These are phyloP conservation scores for Regulus satrapa DNA, from an alignment of 2,113 vertebrate species.

Conservation along the genomic window DNA sequence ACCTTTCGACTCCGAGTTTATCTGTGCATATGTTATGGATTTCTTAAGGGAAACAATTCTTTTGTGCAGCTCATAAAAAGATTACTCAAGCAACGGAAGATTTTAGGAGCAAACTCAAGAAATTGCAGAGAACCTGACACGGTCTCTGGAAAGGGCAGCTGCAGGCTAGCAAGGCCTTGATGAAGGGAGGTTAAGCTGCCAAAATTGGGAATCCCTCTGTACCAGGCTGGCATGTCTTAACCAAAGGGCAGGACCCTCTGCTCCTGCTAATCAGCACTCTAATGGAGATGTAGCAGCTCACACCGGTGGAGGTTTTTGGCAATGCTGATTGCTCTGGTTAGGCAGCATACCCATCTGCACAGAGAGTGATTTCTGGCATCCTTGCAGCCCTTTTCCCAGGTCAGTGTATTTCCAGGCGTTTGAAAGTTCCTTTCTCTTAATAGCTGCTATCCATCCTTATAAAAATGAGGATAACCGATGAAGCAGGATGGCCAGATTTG, in stretches of 20 bases:
- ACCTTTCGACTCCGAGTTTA: conserved; percentile 4
- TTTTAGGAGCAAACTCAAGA: not conserved
- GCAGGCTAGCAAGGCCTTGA: not conserved
- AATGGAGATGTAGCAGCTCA: not conserved
- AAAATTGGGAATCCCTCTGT: not conserved
- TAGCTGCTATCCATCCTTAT: conserved; percentile 3
- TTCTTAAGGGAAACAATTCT: conserved; percentile 15
- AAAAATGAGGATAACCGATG: not conserved
- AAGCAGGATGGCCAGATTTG: not conserved
- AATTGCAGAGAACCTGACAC: not conserved
- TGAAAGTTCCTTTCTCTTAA: not conserved
- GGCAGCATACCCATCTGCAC: not conserved
- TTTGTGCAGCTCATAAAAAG: not conserved
- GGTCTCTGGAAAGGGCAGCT: not conserved
- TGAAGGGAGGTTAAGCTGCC: not conserved
- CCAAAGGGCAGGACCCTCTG: not conserved
- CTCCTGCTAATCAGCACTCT: not conserved
- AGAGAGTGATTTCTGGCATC: not conserved
- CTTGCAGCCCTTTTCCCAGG: not conserved
- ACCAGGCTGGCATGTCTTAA: not conserved
- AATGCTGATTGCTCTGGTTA: not conserved
- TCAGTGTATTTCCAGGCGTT: not conserved
- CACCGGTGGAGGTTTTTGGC: not conserved
- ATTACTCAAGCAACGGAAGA: not conserved
- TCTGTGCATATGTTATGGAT: conserved; percentile 28